phyloP scores from a whole-genome alignment of 2,888 invertebrate species.

The Diarsia brunnea region DNA sequence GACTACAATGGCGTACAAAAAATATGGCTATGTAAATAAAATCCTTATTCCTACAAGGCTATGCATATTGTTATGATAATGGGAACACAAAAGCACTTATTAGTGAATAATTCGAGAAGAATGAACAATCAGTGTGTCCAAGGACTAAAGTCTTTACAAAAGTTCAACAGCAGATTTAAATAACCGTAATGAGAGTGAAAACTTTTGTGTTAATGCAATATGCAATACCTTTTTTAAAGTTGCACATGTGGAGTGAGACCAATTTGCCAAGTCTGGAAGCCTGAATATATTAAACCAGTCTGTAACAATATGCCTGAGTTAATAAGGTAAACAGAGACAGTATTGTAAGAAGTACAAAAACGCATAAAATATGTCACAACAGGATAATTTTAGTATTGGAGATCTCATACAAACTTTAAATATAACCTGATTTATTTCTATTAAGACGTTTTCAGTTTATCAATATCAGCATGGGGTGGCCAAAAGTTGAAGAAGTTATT shows the following conservation, averaged over 20 bases:
- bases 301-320: slow-evolving; percentile 34
- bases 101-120: slow-evolving; percentile 53
- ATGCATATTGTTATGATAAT: slow-evolving; percentile 60
- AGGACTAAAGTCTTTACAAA: slow-evolving; percentile 56
- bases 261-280: slow-evolving; percentile 55
- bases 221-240: slow-evolving; percentile 42
- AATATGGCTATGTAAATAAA: slow-evolving; percentile 42
- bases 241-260: slow-evolving; percentile 45
- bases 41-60: slow-evolving; percentile 49
- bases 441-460: background rate
- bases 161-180: slow-evolving; percentile 41
- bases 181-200: slow-evolving; percentile 59
- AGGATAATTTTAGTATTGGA: background rate
- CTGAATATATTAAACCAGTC: slow-evolving; percentile 41
- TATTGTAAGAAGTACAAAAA: background rate
- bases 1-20: slow-evolving; percentile 40
- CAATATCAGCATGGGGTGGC: background rate
- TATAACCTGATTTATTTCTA: background rate
- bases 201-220: slow-evolving; percentile 58
- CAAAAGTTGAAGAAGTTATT: background rate
- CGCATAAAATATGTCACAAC: slow-evolving; percentile 7
- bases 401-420: background rate
- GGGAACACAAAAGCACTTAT: slow-evolving; percentile 47
- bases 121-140: slow-evolving; percentile 58
- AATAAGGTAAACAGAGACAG: slow-evolving; percentile 14